Percentiles rank a stretch among this genome's conserved stretches.
Evolutionary conservation across 2,113 vertebrate species (phyloP).

Genomic region (Microtus ochrogaster): DNA sequence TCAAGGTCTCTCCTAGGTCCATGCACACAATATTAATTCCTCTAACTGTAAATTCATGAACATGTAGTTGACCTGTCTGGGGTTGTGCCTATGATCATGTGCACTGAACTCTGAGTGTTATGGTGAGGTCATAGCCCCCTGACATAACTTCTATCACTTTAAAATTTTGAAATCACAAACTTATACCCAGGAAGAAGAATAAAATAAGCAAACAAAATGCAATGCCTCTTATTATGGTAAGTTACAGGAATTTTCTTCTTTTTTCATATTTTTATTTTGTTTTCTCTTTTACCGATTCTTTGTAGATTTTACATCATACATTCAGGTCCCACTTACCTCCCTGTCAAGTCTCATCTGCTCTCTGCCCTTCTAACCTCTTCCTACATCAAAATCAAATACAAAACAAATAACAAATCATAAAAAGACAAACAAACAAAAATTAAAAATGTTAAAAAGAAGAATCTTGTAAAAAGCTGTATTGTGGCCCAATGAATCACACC

Average conservation of each 20-base stretch:
- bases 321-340: not conserved
- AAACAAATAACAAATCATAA: too few species aligned
- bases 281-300: not conserved
- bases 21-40: slow-evolving; percentile 4
- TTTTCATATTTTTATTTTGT: not conserved
- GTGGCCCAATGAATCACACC: too few species aligned
- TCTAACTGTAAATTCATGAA: not conserved
- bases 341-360: too few species aligned
- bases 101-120: not conserved
- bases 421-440: too few species aligned
- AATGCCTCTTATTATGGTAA: not conserved
- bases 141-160: not conserved
- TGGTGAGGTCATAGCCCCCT: not conserved
- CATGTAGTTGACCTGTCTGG: not conserved
- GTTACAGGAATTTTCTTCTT: not conserved
- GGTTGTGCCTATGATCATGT: not conserved
- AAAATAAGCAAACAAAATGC: not conserved
- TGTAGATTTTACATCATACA: not conserved
- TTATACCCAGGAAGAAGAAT: not conserved
- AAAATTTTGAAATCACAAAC: not conserved
- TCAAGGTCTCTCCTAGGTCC: not conserved
- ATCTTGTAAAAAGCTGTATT: too few species aligned
- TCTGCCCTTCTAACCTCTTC: too few species aligned
- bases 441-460: too few species aligned
- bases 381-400: too few species aligned